Evolutionary conservation across 2,888 invertebrate species (phyloP), one percentile per base, ranked within the genome.

Genomic region (Drosophila putrida): DNA sequence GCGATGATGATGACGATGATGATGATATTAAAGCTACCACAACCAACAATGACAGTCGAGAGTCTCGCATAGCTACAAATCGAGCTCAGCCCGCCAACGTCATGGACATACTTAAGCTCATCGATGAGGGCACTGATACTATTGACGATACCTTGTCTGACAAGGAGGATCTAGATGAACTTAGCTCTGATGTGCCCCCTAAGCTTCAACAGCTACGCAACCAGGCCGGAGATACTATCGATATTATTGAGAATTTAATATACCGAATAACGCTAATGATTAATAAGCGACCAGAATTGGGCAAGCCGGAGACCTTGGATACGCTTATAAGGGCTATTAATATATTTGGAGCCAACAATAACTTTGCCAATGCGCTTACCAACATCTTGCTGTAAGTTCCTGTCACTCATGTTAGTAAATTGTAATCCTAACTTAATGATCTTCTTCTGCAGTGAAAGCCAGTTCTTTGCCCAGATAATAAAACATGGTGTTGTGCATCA

Each of bases 401-500:
- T 0, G 1, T 3, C 1, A 25, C 0, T 31, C 20, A 20, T 20
- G 20, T 20, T 4, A 13, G 2, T 4, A 25, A n/a, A 4, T 38
- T 25, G 8, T 4, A 33, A 13, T 8, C 2, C 9, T 6, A 0
- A 5, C 15, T 3, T n/a, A 27, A 5, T 27, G n/a, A 51, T 38
- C 4, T 0, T 0, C 11, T 4, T 4, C 4, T 25, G 4, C 58
- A 92, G 92, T 4, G 92, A 92, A 49, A 91, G 91, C 65, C 91
- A 92, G 69, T 93, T 92, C 74, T 93, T 93, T 76, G 91, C 91
- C 1, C 87, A 91, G 59, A 90, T 93, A 11, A 82, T 93, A 6
- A 91, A 91, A 62, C 88, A 91, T 58, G 91, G 92, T 11, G 89
- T 92, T 47, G 90, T 90, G 1, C 91, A 92, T 81, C 80, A 91